Conservation (phyloP, 2,113 vertebrate genomes). For the Pelusios castaneus region DNA sequence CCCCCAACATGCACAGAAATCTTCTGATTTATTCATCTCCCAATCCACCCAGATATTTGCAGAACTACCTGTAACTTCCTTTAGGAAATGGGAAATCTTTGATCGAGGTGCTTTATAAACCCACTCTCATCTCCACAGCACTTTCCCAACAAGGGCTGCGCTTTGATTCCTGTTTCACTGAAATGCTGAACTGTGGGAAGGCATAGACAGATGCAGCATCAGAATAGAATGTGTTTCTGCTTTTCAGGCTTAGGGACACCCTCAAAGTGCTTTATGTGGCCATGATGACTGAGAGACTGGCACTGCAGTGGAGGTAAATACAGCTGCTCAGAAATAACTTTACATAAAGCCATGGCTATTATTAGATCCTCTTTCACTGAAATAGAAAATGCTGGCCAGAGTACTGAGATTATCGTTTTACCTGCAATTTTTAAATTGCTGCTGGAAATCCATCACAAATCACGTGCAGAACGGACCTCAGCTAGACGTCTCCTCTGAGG, state of each 20-base stretch:
- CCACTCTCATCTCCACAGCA: not conserved
- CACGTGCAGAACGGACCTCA: not conserved
- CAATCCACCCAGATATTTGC: rapidly evolving
- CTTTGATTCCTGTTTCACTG: not conserved
- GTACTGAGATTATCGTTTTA: not conserved
- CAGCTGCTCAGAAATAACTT: slow-evolving; percentile 8
- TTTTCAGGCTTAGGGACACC: not conserved
- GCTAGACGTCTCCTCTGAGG: not conserved
- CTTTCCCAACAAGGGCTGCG: not conserved
- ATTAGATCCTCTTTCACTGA: not conserved
- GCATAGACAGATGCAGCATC: not conserved
- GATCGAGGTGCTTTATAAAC: not conserved
- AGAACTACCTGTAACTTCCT: not conserved
- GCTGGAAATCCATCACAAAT: not conserved
- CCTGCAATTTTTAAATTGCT: not conserved
- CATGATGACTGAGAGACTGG: not conserved
- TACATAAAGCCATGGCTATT: not conserved
- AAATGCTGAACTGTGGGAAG: not conserved
- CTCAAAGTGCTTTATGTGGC: not conserved
- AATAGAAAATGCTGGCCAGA: not conserved
- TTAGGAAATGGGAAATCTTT: not conserved
- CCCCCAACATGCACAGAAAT: not conserved
- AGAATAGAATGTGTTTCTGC: not conserved
- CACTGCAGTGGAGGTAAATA: not conserved
- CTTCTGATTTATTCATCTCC: not conserved